Conservation (phyloP, 2,888 invertebrate genomes). For the Habrosyne pyritoides region DNA sequence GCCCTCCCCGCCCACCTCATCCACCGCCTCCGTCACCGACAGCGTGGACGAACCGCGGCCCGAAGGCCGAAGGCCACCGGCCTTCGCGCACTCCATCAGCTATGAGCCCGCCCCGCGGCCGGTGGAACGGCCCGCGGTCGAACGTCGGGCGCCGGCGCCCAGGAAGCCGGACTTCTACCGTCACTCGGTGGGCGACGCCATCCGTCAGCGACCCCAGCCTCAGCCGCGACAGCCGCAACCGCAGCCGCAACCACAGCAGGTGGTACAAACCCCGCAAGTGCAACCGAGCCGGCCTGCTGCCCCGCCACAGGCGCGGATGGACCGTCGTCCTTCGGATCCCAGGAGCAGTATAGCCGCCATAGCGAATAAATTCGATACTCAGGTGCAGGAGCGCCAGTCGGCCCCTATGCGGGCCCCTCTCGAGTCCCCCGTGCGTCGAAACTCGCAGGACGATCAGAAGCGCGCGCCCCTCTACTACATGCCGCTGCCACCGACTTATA, state of each 20-base stretch:
- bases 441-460: slow-evolving; percentile 47
- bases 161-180: slow-evolving; percentile 8
- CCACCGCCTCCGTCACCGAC: slow-evolving; percentile 58
- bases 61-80: no score
- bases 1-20: slow-evolving; percentile 66
- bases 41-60: slow-evolving; percentile 34
- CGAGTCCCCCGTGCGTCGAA: slow-evolving; percentile 27
- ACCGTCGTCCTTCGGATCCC: slow-evolving; percentile 60
- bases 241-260: slow-evolving; percentile 6
- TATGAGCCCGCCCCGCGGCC: slow-evolving; percentile 38
- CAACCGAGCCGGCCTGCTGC: slow-evolving; percentile 25
- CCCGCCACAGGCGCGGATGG: slow-evolving; percentile 28
- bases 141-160: slow-evolving; percentile 49
- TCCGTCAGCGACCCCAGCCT: slow-evolving; percentile 24
- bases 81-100: slow-evolving; percentile 54
- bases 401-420: slow-evolving; percentile 33
- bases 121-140: slow-evolving; percentile 51
- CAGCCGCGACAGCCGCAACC: slow-evolving; percentile 13
- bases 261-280: slow-evolving; percentile 36
- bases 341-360: slow-evolving; percentile 70
- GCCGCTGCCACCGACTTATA: slow-evolving; percentile 72
- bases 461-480: slow-evolving; percentile 56
- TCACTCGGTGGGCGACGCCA: slow-evolving; percentile 1
- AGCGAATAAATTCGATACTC: slow-evolving; percentile 69
- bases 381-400: slow-evolving; percentile 49